Evolutionary conservation across 2,888 invertebrate species (phyloP).

Genomic region (Dione vanillae): DNA sequence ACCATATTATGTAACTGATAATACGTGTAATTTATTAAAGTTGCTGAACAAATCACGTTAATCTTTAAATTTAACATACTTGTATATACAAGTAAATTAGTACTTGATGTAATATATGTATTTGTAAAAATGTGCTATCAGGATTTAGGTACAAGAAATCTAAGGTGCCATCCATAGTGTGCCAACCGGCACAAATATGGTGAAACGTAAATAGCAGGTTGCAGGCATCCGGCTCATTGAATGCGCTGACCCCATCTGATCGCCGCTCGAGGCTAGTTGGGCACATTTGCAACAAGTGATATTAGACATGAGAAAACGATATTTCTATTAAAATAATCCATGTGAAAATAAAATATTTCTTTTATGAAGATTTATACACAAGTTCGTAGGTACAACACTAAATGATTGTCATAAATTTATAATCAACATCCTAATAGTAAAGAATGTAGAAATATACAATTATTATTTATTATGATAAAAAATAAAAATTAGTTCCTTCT

Average conservation of each 20-base stretch:
- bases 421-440: too few relatives aligned
- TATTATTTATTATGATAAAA: too few relatives aligned
- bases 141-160: slow-evolving; percentile 61
- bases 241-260: slow-evolving; percentile 84
- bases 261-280: slow-evolving; percentile 66
- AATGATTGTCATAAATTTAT: too few relatives aligned
- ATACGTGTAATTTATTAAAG: too few relatives aligned
- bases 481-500: too few relatives aligned
- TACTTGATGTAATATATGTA: slow-evolving; percentile 29
- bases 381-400: too few relatives aligned
- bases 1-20: too few relatives aligned
- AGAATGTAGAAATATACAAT: too few relatives aligned
- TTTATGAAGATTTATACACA: too few relatives aligned
- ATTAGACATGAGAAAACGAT: slow-evolving; percentile 55
- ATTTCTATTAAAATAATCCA: slow-evolving; percentile 49
- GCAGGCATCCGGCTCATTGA: slow-evolving; percentile 82
- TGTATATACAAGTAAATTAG: background rate
- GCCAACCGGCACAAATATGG: slow-evolving; percentile 79
- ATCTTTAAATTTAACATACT: background rate
- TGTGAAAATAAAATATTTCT: too few relatives aligned
- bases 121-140: slow-evolving; percentile 54
- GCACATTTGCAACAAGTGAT: slow-evolving; percentile 65
- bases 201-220: slow-evolving; percentile 82
- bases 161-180: slow-evolving; percentile 75
- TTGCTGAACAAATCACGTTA: too few relatives aligned